Base-by-base conservation (phyloP, 2,113 vertebrate genomes). In the Lamprotornis superbus region DNA sequence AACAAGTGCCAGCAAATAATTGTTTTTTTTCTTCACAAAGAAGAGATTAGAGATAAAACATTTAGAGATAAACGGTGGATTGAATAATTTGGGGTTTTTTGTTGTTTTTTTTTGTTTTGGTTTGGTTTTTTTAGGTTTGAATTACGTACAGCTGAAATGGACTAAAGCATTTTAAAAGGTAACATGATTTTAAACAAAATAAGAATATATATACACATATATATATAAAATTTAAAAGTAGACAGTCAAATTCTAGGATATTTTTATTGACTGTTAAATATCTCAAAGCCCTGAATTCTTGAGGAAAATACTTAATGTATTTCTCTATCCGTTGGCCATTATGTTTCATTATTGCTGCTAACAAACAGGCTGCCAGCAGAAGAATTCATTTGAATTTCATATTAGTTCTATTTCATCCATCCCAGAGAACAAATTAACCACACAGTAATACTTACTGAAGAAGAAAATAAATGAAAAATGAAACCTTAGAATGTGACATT, bases 341-440 rank as follows among this genome's bases (percentile, higher is more conserved):
- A 77, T 61, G 71, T 93, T 92, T 94, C 63, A 90, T 93, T 81
- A 94, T 42, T 89, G 47, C 60, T 92, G 93, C 86, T 96, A 95
- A 90, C 78, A 91, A 96, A 84, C 92, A 94, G 85, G 55, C 83
- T 88, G 83, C 50, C 59, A 73, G 63, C 49, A 92, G 79, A 91
- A 61, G 63, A 90, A 90, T 73, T 83, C 47, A 95, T 91, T 71
- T 95, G 89, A 96, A 96, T 90, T 94, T 90, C 93, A 78, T 86
- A 91, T 92, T 37, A 95, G 93, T 83, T 90, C 93, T 75, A 75
- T 86, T 94, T 94, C 94, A 88, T 77, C 70, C 78, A 53, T 61
- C 71, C 67, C 71, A 83, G 85, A 86, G 88, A 96, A 83, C 85
- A 93, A 94, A 93, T 80, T 92, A 95, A 80, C 63, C 67, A 80